phyloP scores from a whole-genome alignment of 1,140 invertebrate genomes.

The Bicyclus anynana region DNA sequence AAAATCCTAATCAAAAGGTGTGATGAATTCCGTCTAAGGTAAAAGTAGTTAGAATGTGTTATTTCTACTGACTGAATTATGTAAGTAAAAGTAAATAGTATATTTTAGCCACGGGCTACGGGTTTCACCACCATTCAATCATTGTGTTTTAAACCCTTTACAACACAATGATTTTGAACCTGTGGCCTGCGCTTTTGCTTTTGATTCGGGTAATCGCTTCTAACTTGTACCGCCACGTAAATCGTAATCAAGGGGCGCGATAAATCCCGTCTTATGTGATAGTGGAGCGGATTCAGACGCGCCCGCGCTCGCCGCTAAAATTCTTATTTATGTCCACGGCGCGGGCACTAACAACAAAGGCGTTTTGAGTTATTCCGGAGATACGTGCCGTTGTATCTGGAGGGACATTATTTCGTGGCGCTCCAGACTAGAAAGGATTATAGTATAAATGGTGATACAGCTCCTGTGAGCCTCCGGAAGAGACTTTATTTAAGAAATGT shows the following conservation, averaged over 20 bases:
- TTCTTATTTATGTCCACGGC: slow-evolving; percentile 44
- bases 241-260: slow-evolving; percentile 47
- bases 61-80: too few relatives aligned
- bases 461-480: background rate
- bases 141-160: too few relatives aligned
- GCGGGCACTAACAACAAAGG: slow-evolving; percentile 26
- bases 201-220: background rate
- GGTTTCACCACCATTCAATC: too few relatives aligned
- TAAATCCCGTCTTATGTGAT: slow-evolving; percentile 48
- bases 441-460: background rate
- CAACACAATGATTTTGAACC: too few relatives aligned
- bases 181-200: too few relatives aligned
- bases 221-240: slow-evolving; percentile 22
- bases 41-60: too few relatives aligned
- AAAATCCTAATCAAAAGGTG: too few relatives aligned
- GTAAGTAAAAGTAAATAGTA: too few relatives aligned
- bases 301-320: slow-evolving; percentile 34
- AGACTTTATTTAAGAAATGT: too few relatives aligned
- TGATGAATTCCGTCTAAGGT: too few relatives aligned
- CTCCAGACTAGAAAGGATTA: background rate
- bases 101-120: too few relatives aligned
- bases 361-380: slow-evolving; percentile 30
- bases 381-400: slow-evolving; percentile 16
- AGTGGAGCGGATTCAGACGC: slow-evolving; percentile 36
- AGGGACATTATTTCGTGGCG: slow-evolving; percentile 9